phyloP scores from a whole-genome alignment of 2,888 invertebrate species.

The Xestia sexstrigata region DNA sequence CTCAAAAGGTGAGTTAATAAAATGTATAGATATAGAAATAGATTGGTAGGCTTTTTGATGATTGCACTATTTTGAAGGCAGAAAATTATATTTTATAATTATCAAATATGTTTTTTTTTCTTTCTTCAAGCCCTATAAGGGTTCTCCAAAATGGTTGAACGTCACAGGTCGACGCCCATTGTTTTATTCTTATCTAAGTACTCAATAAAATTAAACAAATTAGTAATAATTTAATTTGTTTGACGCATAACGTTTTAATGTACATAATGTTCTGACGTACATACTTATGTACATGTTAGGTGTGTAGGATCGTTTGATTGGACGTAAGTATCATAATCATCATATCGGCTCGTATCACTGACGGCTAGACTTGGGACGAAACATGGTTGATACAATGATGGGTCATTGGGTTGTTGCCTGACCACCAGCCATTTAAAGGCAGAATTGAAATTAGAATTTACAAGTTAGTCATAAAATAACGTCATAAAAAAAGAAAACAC shows the following conservation, averaged over 20 bases:
- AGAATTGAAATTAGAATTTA: no score
- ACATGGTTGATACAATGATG: neutral
- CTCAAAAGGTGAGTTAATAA: neutral
- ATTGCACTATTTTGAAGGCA: no score
- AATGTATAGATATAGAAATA: no score
- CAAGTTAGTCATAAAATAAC: no score
- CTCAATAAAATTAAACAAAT: constrained; percentile 46
- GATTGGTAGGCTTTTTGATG: no score
- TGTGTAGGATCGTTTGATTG: constrained; percentile 9
- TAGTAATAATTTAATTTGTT: constrained; percentile 10
- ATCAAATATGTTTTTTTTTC: neutral
- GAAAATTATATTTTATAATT: no score
- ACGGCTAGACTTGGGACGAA: neutral
- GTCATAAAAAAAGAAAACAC: no score
- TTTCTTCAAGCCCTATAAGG: constrained; percentile 1
- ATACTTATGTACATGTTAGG: constrained; percentile 28
- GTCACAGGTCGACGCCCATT: constrained; percentile 8
- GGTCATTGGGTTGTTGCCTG: neutral
- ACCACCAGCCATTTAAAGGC: neutral
- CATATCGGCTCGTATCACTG: neutral
- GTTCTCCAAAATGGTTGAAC: neutral
- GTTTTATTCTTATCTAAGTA: constrained; percentile 38
- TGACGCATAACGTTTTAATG: constrained; percentile 38
- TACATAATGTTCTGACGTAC: constrained; percentile 32
- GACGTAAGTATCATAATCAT: constrained; percentile 8